Base-by-base conservation (phyloP, 2,888 invertebrate genomes). In the Prosopocoilus inquinatus region DNA sequence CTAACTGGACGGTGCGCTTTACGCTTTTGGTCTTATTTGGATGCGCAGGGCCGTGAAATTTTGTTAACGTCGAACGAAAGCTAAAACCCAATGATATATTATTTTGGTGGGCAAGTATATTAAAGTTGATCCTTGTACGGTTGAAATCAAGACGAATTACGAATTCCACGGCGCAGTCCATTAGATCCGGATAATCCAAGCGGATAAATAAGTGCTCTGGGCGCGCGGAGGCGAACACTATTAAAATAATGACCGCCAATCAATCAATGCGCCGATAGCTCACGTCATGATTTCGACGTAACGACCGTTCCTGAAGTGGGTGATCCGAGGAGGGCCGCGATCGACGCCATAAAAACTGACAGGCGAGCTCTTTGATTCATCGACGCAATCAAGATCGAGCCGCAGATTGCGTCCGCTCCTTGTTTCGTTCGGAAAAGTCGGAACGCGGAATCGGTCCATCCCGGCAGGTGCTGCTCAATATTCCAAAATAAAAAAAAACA, bases 261-360 rank as follows among this genome's bases (percentile, higher is more conserved):
- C 41, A 41, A 16, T 41, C 41, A 41, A 41, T 41, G 16, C 41
- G 9, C 15, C 41, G 41, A 41, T 41, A 41, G 13, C 41, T 41
- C 9, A 16, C 41, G 41, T 41, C 41, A 41, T 41, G 41, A 41
- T 41, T 41, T 41, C 41, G 41, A 41, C 41, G 41, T 41, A 41
- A 41, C 16, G 41, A 9, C 41, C 41, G 41, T 41, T 13, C 41
- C 16, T 41, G 15, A 41, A 41, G 41, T 41, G 41, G 41, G 41
- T 41, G 41, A 41, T 41, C 41, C 41, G 41, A 13, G 41, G 41
- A 41, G 41, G 41, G 41, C 41, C 41, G 15, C 15, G 41, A 41
- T 41, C 41, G 41, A 13, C 41, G 41, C 41, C 41, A 41, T 41
- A 41, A 41, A 41, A 41, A 41, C 41, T 41, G 41, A 41, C 41